phyloP scores from a whole-genome alignment of 2,888 invertebrate species.

The Colletes collaris region DNA sequence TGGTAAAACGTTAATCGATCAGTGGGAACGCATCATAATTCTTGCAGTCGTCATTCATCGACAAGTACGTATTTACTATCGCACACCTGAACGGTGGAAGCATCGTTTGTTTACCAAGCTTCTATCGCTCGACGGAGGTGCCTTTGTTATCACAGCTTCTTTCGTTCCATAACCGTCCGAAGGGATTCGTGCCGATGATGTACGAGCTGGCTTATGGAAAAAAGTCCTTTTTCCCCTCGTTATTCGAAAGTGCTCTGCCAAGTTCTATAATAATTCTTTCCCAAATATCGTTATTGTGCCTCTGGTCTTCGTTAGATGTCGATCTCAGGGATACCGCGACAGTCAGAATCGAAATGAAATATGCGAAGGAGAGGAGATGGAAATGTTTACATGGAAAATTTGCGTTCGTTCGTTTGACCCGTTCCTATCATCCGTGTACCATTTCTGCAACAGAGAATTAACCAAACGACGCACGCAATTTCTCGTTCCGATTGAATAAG shows the following conservation, averaged over 20 bases:
- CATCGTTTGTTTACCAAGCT: constrained; percentile 67
- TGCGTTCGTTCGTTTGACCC: constrained; percentile 5
- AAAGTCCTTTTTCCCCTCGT: constrained; percentile 71
- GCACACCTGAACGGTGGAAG: constrained; percentile 30
- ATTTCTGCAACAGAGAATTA: background rate
- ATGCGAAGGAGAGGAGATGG: constrained; percentile 31
- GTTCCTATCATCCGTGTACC: background rate
- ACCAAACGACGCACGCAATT: background rate
- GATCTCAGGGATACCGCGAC: constrained; percentile 38
- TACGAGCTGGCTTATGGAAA: constrained; percentile 71
- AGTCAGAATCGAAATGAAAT: constrained; percentile 41
- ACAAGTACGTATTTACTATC: constrained; percentile 49
- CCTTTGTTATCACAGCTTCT: constrained; percentile 73
- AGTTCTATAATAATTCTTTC: constrained; percentile 75
- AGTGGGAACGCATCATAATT: constrained; percentile 6
- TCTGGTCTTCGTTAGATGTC: constrained; percentile 60
- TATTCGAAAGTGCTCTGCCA: constrained; percentile 69
- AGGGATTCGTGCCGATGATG: constrained; percentile 71
- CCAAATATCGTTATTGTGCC: constrained; percentile 73
- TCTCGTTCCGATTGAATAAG: too few species aligned
- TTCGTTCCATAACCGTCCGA: constrained; percentile 72
- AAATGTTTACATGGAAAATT: constrained; percentile 33
- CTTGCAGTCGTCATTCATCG: constrained; percentile 14
- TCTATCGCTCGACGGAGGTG: constrained; percentile 55
- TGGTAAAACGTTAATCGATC: background rate